Base-by-base conservation (phyloP, 1,140 invertebrate species). In the Phortica variegata region DNA sequence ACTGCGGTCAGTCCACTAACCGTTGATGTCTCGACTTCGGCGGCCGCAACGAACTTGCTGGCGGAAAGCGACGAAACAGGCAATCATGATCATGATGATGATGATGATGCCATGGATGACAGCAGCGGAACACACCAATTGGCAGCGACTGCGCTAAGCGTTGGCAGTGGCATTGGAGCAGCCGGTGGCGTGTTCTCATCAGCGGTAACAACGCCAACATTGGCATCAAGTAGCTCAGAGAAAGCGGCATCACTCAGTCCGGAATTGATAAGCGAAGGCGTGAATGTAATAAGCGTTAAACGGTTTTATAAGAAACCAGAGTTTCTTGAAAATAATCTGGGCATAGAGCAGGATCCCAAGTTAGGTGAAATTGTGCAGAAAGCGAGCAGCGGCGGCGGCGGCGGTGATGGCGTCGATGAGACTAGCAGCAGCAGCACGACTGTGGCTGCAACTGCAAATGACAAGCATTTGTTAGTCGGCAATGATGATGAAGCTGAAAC, bases 291-390 rank as follows among this genome's bases (percentile, higher is more conserved):
- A 3, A 73, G 73, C 33, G 73, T 75, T 2, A 63, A 70, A 1
- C 66, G 76, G 44, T 76, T 76, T 31, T 76, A 76, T 37, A 72
- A 74, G 38, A 74, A 73, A 40, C 71, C 74, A 2, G 66, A 75
- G 38, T 76, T 76, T n/a, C 46, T 76, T 8, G 73, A 72, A 42
- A 76, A 76, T 53, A 76, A 76, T 54, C 43, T 74, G 43, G 74
- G 74, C 19, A 76, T 76, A 20, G 74, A 76, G 38, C 58, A 76
- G 42, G 74, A 76, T 50, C 74, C 74, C 1, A 73, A 76, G 46
- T 43, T 76, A 12, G 72, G 73, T 10, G 74, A 76, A 39, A 76
- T 76, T 45, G 71, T 76, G 7, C 72, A 76, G 43, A 65, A 62
- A 15, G 69, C 52, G 3, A 60, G 52, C 31, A 51, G n/a, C 52